Base-by-base conservation (phyloP, 2,888 invertebrate species). In the Eilema griseolum region DNA sequence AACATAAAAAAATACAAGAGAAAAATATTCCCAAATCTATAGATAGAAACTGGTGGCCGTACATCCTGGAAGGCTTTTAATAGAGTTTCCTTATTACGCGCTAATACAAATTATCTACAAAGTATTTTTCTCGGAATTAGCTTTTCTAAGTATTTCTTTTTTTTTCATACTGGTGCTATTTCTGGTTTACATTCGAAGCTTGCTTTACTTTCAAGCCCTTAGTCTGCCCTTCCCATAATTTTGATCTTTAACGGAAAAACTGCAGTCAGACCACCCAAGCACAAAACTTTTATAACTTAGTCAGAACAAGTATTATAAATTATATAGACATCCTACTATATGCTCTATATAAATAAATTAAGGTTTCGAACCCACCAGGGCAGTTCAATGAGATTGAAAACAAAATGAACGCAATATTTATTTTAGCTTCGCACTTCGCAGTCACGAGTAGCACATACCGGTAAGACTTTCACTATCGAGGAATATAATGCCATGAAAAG, bases 401-500 rank as follows among this genome's bases (percentile, higher is more conserved):
- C 7, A 26, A 59, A 24, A 26, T 59, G 3, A 26, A 16, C 28
- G 59, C 28, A 20, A 52, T n/a, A 16, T 59, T 26, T 59, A 59
- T 26, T 59, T 59, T n/a, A 20, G 20, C 46, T 52, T n/a, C 52
- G 52, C 20, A 52, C 20, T 52, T 52, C 52, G 52, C 20, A 5
- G 52, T 52, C 52, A 26, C 59, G 61, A 46, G 3, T 7, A 31
- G 52, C 16, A 33, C n/a, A 11, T 37, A 33, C 8, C 33, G 4
- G 46, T 26, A n/a, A 8, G n/a, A 61, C 67, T 67, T 67, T 67
- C 67, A 67, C 67, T 67, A 56, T 67, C 46, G 61, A 67, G 46
- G 24, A 67, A 11, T 12, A n/a, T 52, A 31, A 59, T 59, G 26
- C 16, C 12, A 59, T 59, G 26, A 59, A 14, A 28, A 59, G 7